phyloP scores from a whole-genome alignment of 30 jellyfish, hydroid and myxozoan genomes.

The Hydra vulgaris region DNA sequence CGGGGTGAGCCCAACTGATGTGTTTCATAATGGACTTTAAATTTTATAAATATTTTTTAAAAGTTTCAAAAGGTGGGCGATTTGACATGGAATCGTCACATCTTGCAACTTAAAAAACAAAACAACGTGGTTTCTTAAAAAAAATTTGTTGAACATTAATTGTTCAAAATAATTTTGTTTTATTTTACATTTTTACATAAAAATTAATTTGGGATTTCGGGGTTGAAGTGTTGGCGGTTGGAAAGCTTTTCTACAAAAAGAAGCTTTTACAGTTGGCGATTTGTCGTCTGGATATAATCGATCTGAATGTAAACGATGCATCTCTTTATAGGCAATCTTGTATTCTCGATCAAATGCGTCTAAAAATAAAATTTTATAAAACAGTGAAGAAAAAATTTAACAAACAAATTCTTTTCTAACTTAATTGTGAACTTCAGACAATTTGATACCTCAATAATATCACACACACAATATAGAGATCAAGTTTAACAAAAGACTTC shows the following conservation, averaged over 20 bases:
- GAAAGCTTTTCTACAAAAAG: slow-evolving; percentile 93
- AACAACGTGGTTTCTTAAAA: too few species aligned
- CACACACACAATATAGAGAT: too few species aligned
- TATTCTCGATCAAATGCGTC: slow-evolving; percentile 97
- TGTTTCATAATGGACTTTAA: too few species aligned
- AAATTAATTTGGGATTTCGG: slow-evolving; percentile 42
- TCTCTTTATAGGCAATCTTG: slow-evolving; percentile 70
- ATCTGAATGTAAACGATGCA: slow-evolving; percentile 47
- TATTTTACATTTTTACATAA: neutral
- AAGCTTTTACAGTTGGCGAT: slow-evolving; percentile 93
- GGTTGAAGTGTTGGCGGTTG: slow-evolving; percentile 96
- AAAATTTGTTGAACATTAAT: too few species aligned
- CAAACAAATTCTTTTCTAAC: neutral
- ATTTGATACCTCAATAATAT: too few species aligned
- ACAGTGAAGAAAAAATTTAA: neutral
- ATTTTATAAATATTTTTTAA: too few species aligned
- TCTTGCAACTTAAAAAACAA: too few species aligned
- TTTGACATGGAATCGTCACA: too few species aligned
- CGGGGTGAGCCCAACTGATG: too few species aligned
- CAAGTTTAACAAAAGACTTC: too few species aligned
- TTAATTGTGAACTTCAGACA: neutral
- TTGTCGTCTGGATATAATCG: slow-evolving; percentile 77
- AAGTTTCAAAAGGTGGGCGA: too few species aligned
- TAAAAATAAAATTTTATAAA: slow-evolving; percentile 14
- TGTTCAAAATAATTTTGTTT: too few species aligned